Conservation (phyloP, 2,113 vertebrate genomes). For the Barnardius zonarius region DNA sequence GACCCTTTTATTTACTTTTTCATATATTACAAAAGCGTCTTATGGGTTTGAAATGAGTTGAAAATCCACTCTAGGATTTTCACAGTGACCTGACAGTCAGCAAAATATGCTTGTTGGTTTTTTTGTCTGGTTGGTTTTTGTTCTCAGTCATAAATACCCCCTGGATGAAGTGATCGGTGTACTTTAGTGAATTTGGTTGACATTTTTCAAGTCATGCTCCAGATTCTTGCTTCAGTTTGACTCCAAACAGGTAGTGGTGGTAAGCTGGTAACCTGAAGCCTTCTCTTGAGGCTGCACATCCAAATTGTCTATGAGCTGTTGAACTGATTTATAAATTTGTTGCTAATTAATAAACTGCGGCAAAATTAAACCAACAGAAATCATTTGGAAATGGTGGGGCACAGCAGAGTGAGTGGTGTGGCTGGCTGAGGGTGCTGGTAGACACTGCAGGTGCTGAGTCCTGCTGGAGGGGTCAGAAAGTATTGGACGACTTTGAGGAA, state of each 20-base stretch:
- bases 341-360: not conserved
- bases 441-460: rapidly evolving
- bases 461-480: not conserved
- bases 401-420: rapidly evolving
- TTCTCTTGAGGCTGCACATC: not conserved
- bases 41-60: not conserved
- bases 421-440: not conserved
- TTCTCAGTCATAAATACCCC: not conserved
- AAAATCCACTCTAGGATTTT: not conserved
- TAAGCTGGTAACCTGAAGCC: not conserved
- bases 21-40: not conserved
- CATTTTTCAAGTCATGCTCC: not conserved
- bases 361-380: not conserved
- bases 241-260: not conserved
- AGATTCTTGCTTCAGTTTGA: not conserved
- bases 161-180: not conserved
- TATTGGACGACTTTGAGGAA: not conserved
- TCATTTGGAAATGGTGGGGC: not conserved
- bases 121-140: not conserved
- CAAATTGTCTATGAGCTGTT: not conserved
- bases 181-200: not conserved
- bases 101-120: not conserved
- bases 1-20: not conserved
- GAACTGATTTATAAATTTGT: not conserved
- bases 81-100: not conserved